Evolutionary conservation across 2,888 invertebrate species (phyloP).

Genomic region (Macaria notata): DNA sequence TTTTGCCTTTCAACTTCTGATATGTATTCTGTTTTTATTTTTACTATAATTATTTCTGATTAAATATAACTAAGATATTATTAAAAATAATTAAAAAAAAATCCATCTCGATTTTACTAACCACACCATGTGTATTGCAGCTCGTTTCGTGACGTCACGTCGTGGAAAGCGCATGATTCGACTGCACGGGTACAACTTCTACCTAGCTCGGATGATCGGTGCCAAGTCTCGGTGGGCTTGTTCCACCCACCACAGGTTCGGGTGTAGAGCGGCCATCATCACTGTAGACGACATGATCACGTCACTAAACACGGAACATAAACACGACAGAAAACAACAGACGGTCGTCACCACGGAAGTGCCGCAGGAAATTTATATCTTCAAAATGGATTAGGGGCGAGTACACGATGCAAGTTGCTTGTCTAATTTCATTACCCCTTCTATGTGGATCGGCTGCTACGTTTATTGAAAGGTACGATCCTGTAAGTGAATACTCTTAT

Average conservation of each 20-base stretch:
- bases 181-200: constrained; percentile 43
- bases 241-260: constrained; percentile 49
- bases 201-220: constrained; percentile 40
- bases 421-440: not conserved
- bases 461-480: too few species aligned
- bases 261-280: constrained; percentile 49
- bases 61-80: too few species aligned
- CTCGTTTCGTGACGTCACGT: constrained; percentile 33
- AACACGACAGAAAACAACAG: constrained; percentile 26
- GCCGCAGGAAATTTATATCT: constrained; percentile 14
- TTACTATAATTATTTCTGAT: too few species aligned
- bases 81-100: too few species aligned
- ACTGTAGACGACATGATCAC: constrained; percentile 47
- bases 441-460: too few species aligned
- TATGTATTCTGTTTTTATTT: too few species aligned
- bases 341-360: not conserved
- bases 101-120: too few species aligned
- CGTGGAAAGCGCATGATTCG: constrained; percentile 41
- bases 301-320: constrained; percentile 34
- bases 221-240: constrained; percentile 49
- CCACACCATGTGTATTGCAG: constrained; percentile 24
- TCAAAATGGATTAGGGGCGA: constrained; percentile 9
- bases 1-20: too few species aligned
- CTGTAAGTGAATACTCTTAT: too few species aligned
- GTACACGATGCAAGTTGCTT: not conserved